Evolutionary conservation across 2,797 vertebrate genomes (phyloP).

Genomic region (Fringilla coelebs): DNA sequence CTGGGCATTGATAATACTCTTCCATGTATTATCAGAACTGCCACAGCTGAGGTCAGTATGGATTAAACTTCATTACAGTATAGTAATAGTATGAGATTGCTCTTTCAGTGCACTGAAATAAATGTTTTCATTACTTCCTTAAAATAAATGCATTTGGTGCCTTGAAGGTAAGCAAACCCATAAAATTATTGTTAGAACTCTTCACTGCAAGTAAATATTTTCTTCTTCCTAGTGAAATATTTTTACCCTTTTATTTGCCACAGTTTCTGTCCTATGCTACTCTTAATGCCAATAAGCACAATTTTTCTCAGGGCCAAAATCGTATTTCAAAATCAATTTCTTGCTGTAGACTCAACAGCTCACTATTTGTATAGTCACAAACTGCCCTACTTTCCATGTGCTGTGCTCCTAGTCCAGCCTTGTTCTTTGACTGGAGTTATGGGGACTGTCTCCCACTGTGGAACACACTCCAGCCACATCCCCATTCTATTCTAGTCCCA

Average conservation of each 20-base stretch:
- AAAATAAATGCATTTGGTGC: slow-evolving; percentile 30
- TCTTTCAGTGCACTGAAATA: slow-evolving; percentile 22
- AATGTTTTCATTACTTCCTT: slow-evolving; percentile 16
- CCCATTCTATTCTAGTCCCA: not conserved
- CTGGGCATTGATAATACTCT: slow-evolving; percentile 21
- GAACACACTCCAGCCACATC: not conserved
- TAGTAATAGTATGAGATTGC: slow-evolving; percentile 23
- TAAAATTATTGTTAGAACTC: slow-evolving; percentile 14
- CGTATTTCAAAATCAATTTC: not conserved
- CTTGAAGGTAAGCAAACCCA: slow-evolving; percentile 20
- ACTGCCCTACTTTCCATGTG: not conserved
- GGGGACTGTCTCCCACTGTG: not conserved
- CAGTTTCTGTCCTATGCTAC: not conserved
- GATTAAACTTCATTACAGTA: slow-evolving; percentile 40
- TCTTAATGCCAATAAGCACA: not conserved
- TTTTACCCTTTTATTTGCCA: not conserved
- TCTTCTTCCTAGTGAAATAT: not conserved
- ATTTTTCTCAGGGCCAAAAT: not conserved
- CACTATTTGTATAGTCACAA: not conserved
- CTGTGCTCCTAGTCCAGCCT: not conserved
- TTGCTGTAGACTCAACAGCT: not conserved
- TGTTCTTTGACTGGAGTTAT: not conserved
- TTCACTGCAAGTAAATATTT: not conserved
- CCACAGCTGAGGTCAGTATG: slow-evolving; percentile 27
- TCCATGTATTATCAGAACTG: slow-evolving; percentile 25